Evolutionary conservation across 1,140 invertebrate species (phyloP).

Genomic region (Pomacea maculata): DNA sequence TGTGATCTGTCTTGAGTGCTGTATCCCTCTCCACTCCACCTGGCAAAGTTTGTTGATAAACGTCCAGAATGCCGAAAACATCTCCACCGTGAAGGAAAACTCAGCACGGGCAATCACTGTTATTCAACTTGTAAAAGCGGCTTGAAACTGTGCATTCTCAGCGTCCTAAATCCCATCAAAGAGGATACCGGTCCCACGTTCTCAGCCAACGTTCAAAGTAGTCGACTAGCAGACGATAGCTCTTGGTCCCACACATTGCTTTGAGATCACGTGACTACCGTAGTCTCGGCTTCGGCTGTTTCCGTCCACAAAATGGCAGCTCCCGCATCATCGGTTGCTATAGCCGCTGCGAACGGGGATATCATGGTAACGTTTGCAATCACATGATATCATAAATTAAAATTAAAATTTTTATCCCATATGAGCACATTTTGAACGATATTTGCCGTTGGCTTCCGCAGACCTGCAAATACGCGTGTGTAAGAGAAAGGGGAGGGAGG

Average conservation of each 20-base stretch:
- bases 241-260: no score
- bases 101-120: not conserved
- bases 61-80: not conserved
- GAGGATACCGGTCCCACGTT: no score
- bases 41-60: not conserved
- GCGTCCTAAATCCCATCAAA: no score
- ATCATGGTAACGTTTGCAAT: conserved; percentile 32
- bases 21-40: not conserved
- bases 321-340: conserved; percentile 37
- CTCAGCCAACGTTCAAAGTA: no score
- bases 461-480: not conserved
- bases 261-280: no score
- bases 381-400: not conserved
- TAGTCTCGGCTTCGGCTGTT: no score
- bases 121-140: not conserved
- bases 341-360: conserved; percentile 44
- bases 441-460: not conserved
- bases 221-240: no score
- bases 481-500: not conserved
- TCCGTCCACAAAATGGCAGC: conserved; percentile 33
- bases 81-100: no score
- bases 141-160: not conserved
- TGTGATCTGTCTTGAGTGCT: not conserved
- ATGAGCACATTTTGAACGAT: not conserved
- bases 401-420: not conserved